Evolutionary conservation across 2,888 invertebrate genomes (phyloP), one percentile per base, ranked within the genome.

Genomic region (Diabrotica balteata): DNA sequence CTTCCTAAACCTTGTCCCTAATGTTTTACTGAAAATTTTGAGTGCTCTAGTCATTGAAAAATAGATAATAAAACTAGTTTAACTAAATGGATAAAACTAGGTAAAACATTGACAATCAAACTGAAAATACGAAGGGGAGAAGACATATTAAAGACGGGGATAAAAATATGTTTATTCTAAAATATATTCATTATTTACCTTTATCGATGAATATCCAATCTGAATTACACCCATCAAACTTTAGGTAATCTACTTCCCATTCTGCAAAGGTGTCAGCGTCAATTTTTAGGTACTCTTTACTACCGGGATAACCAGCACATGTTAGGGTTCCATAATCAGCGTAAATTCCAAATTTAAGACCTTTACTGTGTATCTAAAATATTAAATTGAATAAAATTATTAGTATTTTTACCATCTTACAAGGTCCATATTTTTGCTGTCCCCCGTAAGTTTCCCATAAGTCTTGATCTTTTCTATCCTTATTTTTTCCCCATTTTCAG

Each of bases 181-280:
- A n/a, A n/a, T n/a, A n/a, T n/a, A 44, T 32, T n/a, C 8, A 7
- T 51, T 17, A 59, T 46, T 47, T 67, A 79, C 80, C 80, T 65
- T 67, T 79, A 75, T 88, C 88, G 87, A 90, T 88, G n/a, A 85
- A 84, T 5, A 79, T 77, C 6, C 86, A 82, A 22, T 90, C 86
- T 7, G 90, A 87, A 79, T 92, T 88, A 81, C 95, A 95, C 0
- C 93, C 94, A 78, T 95, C 95, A 51, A 94, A 84, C 83, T 95
- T 94, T 55, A 95, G 85, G 79, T 93, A 93, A 81, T 95, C 95
- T 0, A 93, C 90, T 8, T 86, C 90, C 94, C 94, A 95, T 32
- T 89, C 88, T 0, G 91, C 93, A 79, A 94, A 92, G 0, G 91
- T 91, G 68, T 90, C 82, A 0, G 93, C 91, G 78, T 95, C 94